These are phyloP conservation scores for Orthonyx spaldingii DNA, from an alignment of 2,113 vertebrate genomes.

Conservation along the genomic window DNA sequence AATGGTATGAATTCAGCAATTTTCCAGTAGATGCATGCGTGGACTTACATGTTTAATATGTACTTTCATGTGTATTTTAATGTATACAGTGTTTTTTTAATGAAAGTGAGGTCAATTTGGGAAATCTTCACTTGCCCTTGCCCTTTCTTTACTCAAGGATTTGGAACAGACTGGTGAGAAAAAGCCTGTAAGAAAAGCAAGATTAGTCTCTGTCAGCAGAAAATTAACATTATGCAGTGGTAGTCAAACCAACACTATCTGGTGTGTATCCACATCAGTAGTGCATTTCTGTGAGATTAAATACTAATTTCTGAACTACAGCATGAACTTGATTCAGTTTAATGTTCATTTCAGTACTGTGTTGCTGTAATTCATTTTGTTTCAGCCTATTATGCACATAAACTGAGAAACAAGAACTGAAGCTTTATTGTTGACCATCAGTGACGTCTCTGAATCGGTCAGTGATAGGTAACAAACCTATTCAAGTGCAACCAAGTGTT, in stretches of 20 bases:
- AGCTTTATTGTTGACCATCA: background rate
- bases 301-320: background rate
- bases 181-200: background rate
- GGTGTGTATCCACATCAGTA: background rate
- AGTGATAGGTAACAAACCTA: background rate
- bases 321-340: background rate
- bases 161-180: background rate
- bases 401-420: background rate
- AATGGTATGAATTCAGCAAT: conserved; percentile 21
- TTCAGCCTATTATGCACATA: background rate
- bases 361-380: background rate
- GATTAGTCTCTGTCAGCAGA: background rate
- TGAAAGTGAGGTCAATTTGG: background rate
- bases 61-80: conserved; percentile 16
- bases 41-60: background rate
- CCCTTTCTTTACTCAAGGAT: background rate
- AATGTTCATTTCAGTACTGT: background rate
- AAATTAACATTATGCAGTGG: background rate
- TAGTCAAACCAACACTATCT: background rate
- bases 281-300: background rate
- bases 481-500: background rate
- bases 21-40: conserved; percentile 4
- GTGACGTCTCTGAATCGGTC: background rate
- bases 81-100: background rate
- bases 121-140: background rate